Percentiles rank a stretch among this genome's conserved stretches.
Evolutionary conservation across 2,113 vertebrate genomes (phyloP).

Genomic region (Telmatochromis sp.): DNA sequence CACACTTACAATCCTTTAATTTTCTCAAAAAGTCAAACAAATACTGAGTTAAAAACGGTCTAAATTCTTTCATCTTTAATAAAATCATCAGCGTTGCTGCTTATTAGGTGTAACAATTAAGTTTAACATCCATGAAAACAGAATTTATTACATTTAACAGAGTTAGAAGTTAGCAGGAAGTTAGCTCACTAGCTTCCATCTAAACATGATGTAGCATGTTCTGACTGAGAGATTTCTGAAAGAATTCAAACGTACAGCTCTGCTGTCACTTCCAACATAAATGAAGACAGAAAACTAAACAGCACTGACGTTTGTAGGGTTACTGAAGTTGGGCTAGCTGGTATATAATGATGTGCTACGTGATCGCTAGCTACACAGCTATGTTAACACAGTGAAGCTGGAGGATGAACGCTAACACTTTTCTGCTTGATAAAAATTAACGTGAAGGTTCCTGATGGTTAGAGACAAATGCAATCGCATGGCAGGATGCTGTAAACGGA

Average conservation of each 20-base stretch:
- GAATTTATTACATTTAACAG: rapidly evolving
- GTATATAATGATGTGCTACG: rapidly evolving
- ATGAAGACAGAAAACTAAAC: background rate
- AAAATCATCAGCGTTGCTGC: background rate
- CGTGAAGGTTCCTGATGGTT: rapidly evolving
- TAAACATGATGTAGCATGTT: background rate
- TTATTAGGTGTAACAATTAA: rapidly evolving
- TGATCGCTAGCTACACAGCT: rapidly evolving
- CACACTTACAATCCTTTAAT: rapidly evolving
- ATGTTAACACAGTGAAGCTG: background rate
- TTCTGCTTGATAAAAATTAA: rapidly evolving
- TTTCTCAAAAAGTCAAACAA: background rate
- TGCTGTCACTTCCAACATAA: rapidly evolving
- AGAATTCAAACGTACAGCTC: rapidly evolving
- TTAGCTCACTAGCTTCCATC: rapidly evolving
- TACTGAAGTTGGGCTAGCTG: background rate
- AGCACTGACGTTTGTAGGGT: rapidly evolving
- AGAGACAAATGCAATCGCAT: rapidly evolving
- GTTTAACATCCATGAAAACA: background rate
- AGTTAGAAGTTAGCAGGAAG: background rate
- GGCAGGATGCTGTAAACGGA: background rate
- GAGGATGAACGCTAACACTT: background rate
- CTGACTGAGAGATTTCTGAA: background rate
- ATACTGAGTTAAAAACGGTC: background rate
- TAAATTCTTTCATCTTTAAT: background rate